A percentile compares a stretch with the other conserved stretches of the same genome.
Evolutionary conservation across 2,888 invertebrate genomes (phyloP).

Genomic region (Cepaea hortensis): DNA sequence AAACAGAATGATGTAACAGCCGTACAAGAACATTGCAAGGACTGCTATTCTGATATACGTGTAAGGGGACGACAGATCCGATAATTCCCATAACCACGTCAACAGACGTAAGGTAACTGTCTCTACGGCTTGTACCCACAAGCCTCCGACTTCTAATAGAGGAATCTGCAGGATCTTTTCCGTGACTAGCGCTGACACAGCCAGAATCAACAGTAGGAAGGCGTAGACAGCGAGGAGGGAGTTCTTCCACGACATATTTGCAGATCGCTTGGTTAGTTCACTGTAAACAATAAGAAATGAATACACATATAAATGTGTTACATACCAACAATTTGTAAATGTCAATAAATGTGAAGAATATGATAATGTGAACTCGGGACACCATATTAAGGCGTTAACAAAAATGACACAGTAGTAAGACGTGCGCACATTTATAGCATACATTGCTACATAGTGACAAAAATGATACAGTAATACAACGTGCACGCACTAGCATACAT

Average conservation of each 20-base stretch:
- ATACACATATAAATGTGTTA: too few relatives aligned
- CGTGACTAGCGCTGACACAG: slow-evolving; percentile 57
- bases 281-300: too few relatives aligned
- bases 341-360: too few relatives aligned
- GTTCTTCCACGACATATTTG: background rate
- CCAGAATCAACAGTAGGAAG: slow-evolving; percentile 51
- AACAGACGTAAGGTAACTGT: slow-evolving; percentile 51
- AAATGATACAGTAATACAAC: too few relatives aligned
- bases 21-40: slow-evolving; percentile 52
- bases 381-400: too few relatives aligned
- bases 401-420: too few relatives aligned
- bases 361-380: too few relatives aligned
- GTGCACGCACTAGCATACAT: too few relatives aligned
- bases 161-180: slow-evolving; percentile 61
- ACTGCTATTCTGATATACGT: slow-evolving; percentile 57
- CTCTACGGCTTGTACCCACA: slow-evolving; percentile 61
- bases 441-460: too few relatives aligned
- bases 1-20: slow-evolving; percentile 62
- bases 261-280: too few relatives aligned
- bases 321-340: too few relatives aligned
- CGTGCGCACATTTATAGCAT: too few relatives aligned
- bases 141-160: slow-evolving; percentile 62
- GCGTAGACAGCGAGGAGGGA: background rate
- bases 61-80: slow-evolving; percentile 57
- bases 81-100: slow-evolving; percentile 47